Base-by-base conservation (phyloP, 2,113 vertebrate genomes). In the Apistogramma diplotaenia region DNA sequence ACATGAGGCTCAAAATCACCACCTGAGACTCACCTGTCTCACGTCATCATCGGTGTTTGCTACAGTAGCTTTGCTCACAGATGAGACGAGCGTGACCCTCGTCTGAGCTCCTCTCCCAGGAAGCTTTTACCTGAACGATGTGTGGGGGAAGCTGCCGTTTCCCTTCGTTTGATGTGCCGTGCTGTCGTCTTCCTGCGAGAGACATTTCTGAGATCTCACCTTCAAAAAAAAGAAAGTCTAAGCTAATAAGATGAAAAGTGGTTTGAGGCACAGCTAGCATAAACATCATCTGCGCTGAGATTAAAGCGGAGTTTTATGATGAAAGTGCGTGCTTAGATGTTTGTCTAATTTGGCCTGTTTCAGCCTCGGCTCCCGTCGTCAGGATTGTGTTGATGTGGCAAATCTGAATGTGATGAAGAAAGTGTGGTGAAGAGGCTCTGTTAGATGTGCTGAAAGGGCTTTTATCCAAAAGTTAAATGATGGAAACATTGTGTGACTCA, bases 141-240 rank as follows among this genome's bases (percentile, higher is more conserved):
- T 23, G 54, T 89, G 84, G 86, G 91, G 86, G 82, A 86, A 85
- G 72, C 86, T 83, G 81, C 81, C 31, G 1, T 82, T 58, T 82
- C 58, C 15, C 70, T 82, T 55, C 88, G 91, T 93, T 93, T 92
- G 91, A 94, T 93, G 92, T 90, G 56, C 51, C 4, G 54, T 86
- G 89, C 79, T 85, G 78, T 81, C 55, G 1, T 76, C 33, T 77
- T 61, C 55, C 51, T 29, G 6, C 31, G n/a, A 23, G 70, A 75
- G 71, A 49, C 46, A 33, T 53, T 87, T 81, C 78, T 55, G 70
- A 85, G 74, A 78, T 86, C 85, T 85, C 29, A 10, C 79, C 74
- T 83, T 89, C 25, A 51, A 67, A 84, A 11, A 23, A 67, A 51
- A 21, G n/a, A 16, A 31, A 31, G 7, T 90, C 82, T 72, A 31